Evolutionary conservation across 1,140 invertebrate genomes (phyloP).

Genomic region (Leptopilina boulardi): DNA sequence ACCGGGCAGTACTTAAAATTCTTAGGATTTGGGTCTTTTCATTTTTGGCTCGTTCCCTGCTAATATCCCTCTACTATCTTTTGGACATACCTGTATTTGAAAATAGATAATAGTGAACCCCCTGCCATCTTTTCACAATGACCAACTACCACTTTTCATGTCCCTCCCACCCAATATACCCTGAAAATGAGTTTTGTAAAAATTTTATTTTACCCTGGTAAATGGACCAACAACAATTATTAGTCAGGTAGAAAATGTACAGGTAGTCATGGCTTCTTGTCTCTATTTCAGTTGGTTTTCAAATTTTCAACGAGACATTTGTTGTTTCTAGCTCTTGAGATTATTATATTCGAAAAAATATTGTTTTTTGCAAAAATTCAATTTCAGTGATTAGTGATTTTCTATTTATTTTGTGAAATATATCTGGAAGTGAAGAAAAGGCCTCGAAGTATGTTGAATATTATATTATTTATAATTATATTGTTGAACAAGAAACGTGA

Average conservation of each 20-base stretch:
- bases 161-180: too few species aligned
- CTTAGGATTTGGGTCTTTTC: background rate
- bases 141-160: too few species aligned
- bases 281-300: background rate
- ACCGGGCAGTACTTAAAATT: background rate
- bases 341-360: background rate
- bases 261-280: background rate
- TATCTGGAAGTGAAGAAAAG: background rate
- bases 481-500: conserved; percentile 19
- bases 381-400: too few species aligned
- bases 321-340: background rate
- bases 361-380: too few species aligned
- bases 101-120: background rate
- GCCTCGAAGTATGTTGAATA: background rate
- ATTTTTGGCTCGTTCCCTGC: background rate
- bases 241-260: too few species aligned
- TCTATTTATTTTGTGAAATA: conserved; percentile 21
- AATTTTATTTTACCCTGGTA: too few species aligned
- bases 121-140: too few species aligned
- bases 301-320: background rate
- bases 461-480: conserved; percentile 10
- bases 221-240: too few species aligned
- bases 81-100: background rate
- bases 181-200: too few species aligned
- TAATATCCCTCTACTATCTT: background rate